Evolutionary conservation across 2,113 vertebrate species (phyloP), one percentile per base, ranked within the genome.

Genomic region (Protobothrops mucrosquamatus): DNA sequence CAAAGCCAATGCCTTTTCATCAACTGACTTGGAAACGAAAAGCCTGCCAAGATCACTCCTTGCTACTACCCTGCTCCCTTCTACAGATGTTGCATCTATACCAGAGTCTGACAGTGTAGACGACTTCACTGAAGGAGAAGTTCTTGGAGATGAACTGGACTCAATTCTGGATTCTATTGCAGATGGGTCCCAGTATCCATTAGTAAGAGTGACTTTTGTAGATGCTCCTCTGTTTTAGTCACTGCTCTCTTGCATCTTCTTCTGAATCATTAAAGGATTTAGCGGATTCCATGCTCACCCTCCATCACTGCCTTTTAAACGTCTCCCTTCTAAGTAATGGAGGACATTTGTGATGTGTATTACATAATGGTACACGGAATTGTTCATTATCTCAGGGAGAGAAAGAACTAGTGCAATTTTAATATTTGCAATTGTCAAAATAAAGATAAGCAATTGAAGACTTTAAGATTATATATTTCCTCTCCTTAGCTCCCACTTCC

Each of bases 141-240:
- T 99, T 94, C 98, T 99, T 61, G 99, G 98, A 61, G 99, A 99
- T 0, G 99, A 99, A 95, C 95, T 99, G 91, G 99, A 99, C 96
- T 98, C 97, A 3, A 97, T 99, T 52, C 97, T 99, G 87, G 99
- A 99, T 96, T 98, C 96, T 74, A 94, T 98, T 0, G 95, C 98
- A 0, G 96, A 97, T 51, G 96, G 97, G 10, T 96, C 97, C 0
- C 97, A 97, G 1, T 94, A 97, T 85, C 48, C 96, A 64, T 96
- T 98, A 97, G 99, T 99, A 95, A 98, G 97, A 94, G 26, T 1
- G 48, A 22, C 56, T 69, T 91, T 91, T 61, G 20, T 91, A 74
- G 86, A 56, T 56, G 7, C 11, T 15, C 87, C 51, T 51, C 48
- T 55, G 48, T 39, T 88, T 20, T 46, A 52, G 64, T 23, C 74